These are phyloP conservation scores for Auanema sp. DNA, from an alignment of 2,888 invertebrate species.

Conservation along the genomic window DNA sequence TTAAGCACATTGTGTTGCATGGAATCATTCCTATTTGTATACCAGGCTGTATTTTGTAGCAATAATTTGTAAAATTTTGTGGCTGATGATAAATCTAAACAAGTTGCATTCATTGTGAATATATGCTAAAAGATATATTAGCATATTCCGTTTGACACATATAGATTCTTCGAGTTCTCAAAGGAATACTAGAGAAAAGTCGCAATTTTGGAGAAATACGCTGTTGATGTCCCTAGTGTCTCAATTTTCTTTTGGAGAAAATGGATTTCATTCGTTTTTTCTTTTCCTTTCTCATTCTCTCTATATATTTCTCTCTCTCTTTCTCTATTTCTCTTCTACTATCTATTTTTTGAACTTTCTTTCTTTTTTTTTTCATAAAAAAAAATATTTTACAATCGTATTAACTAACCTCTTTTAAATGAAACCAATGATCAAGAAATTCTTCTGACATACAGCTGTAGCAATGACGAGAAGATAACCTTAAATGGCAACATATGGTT, in stretches of 20 bases:
- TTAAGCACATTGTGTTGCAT: slow-evolving; percentile 60
- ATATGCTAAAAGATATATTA: slow-evolving; percentile 1
- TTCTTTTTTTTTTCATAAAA: slow-evolving; percentile 3
- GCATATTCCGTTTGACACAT: slow-evolving; percentile 1
- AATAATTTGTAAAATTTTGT: slow-evolving; percentile 61
- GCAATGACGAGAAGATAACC: slow-evolving; percentile 30
- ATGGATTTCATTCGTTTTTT: too few species aligned
- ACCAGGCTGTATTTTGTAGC: slow-evolving; percentile 53
- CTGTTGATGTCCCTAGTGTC: too few species aligned
- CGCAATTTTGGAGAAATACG: too few species aligned
- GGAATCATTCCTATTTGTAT: slow-evolving; percentile 53
- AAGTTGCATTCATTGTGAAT: slow-evolving; percentile 1
- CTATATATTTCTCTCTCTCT: too few species aligned
- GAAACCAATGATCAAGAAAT: slow-evolving; percentile 58
- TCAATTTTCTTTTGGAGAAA: too few species aligned
- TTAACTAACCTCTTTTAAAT: slow-evolving; percentile 54
- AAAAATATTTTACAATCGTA: slow-evolving; percentile 9
- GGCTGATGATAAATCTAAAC: slow-evolving; percentile 62
- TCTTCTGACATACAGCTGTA: slow-evolving; percentile 63
- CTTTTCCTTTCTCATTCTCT: too few species aligned
- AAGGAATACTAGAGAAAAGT: too few species aligned
- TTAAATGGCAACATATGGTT: slow-evolving; percentile 8
- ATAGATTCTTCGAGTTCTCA: neutral
- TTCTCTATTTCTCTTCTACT: too few species aligned
- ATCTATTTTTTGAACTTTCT: neutral